A percentile compares a stretch with the other conserved stretches of the same genome.
phyloP scores from a whole-genome alignment of 2,888 invertebrate species.

The Parasteatoda lunata region DNA sequence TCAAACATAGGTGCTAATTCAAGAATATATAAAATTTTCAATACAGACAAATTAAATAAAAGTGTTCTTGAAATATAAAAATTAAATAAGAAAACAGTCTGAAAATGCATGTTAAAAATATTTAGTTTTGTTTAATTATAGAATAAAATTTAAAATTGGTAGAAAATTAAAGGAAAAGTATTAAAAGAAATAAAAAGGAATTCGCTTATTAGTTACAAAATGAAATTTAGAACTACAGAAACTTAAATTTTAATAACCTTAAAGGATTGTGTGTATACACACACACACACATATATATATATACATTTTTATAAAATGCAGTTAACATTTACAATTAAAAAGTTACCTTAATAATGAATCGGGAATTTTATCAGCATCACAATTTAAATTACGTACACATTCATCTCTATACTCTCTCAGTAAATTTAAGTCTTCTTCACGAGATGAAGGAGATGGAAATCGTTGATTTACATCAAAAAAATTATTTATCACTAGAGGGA shows the following conservation, averaged over 20 bases:
- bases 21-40: too few relatives aligned
- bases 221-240: not conserved
- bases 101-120: too few relatives aligned
- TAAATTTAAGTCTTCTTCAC: conserved; percentile 80
- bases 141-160: too few relatives aligned
- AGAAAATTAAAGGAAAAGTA: too few relatives aligned
- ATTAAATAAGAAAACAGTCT: too few relatives aligned
- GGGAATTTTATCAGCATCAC: conserved; percentile 75
- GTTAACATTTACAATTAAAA: not conserved
- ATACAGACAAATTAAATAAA: too few relatives aligned
- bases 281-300: not conserved
- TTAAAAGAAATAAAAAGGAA: too few relatives aligned
- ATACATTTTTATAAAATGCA: not conserved
- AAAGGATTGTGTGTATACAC: not conserved
- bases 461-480: conserved; percentile 83
- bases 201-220: not conserved
- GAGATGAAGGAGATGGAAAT: conserved; percentile 81
- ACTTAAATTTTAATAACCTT: not conserved
- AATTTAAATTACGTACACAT: conserved; percentile 78
- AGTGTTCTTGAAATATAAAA: too few relatives aligned
- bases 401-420: conserved; percentile 81
- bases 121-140: too few relatives aligned
- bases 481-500: conserved; percentile 80
- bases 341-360: conserved; percentile 76
- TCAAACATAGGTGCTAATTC: too few relatives aligned